Evolutionary conservation across 2,888 invertebrate genomes (phyloP), one percentile per base, ranked within the genome.

Genomic region (Tachina fera): DNA sequence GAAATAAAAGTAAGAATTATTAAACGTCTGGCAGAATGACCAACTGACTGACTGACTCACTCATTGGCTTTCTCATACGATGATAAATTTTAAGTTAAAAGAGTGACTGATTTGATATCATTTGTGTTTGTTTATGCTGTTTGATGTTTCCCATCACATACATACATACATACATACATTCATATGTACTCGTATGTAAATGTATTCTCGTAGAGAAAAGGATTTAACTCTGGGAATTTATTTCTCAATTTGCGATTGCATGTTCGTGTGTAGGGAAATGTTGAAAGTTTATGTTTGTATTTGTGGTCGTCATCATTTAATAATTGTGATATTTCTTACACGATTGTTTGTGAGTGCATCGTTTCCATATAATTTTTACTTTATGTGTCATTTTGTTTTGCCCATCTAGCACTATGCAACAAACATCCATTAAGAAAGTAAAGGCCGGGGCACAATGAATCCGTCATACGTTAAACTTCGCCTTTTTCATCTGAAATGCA

Each of bases 231-330:
- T 71, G 71, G 71, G 63, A 79, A 71, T 60, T 31, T n/a, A 43
- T 61, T 51, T 61, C 51, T 70, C 61, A 16, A 31, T 22, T 14
- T 39, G 19, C 14, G 13, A 22, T 13, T n/a, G 45, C 14, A 58
- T 49, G 58, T 67, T 39, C 13, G 22, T 60, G 60, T 67, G 31
- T 45, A 14, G n/a, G 9, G 19, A 8, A 47, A 14, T 45, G 31
- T 31, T 31, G n/a, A 31, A 41, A 13, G 39, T 49, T 4, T 39
- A 3, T 68, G n/a, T 65, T 49, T 71, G 16, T 31, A 56, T 70
- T 75, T 79, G 83, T 84, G 75, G 75, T 84, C 79, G 79, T 84
- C 83, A 74, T 78, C 72, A 72, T 74, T 78, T 72, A 83, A 68
- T 78, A 61, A 74, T 65, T 74, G 72, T 74, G 43, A 53, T 79